Evolutionary conservation across 2,113 vertebrate genomes (phyloP), one percentile per base, ranked within the genome.

Genomic region (Gymnobelideus leadbeateri): DNA sequence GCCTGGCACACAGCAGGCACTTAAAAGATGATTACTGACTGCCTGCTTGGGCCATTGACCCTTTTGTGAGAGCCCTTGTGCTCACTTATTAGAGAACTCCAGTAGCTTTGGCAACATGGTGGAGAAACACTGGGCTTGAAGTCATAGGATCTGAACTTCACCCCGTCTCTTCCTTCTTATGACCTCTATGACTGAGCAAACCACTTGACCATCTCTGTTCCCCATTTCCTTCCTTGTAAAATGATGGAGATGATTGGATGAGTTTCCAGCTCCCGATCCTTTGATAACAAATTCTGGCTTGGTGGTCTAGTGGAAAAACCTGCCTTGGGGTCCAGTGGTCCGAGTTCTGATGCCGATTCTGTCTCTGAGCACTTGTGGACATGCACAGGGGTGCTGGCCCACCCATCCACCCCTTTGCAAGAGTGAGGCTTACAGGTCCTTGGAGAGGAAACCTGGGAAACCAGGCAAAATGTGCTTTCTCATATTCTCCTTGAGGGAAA

Each of bases 401-500:
- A 26, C 50, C 43, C 51, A 23, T 11, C 51, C 43, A 91, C 7
- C 16, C 16, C 51, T 52, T 77, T 51, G 57, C 23, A 52, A 55
- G 90, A 92, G 37, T 0, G 0, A 84, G 26, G 31, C n/a, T 95
- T 93, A 89, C 91, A 91, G 11, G 89, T 90, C 92, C 91, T 95
- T 37, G n/a, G 52, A 50, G 46, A 90, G 25, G 49, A 50, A 26
- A 52, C 43, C 25, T 57, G 51, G 92, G 84, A 89, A 94, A 77
- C 11, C 0, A 2, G 24, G 8, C 54, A 26, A 89, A 97, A 97
- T 97, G 51, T 97, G 97, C 97, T 97, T 93, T 96, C 95, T 97
- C 97, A 96, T 9, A 95, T 92, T 96, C 91, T 92, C 0, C 0
- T 94, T 94, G 95, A 97, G 96, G 46, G 26, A 97, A 98, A 98